Evolutionary conservation across 2,797 vertebrate species (phyloP), one percentile per base, ranked within the genome.

Genomic region (Chiropotes sagulatus): DNA sequence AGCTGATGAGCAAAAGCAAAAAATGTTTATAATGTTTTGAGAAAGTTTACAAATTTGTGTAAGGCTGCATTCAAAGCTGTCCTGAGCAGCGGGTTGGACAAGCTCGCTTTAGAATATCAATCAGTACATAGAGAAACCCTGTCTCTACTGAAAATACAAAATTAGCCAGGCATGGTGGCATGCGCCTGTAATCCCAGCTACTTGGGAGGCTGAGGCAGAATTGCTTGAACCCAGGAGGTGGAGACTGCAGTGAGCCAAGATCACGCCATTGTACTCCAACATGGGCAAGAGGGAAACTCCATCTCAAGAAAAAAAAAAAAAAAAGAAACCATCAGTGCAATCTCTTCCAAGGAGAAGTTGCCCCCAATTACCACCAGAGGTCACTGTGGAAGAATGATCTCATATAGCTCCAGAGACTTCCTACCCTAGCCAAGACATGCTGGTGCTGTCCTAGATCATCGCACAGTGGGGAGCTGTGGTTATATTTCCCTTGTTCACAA

Each of bases 361-460:
- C 58, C 57, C 9, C 15, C 7, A 8, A 1, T 58, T 19, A n/a
- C 93, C 97, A 94, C 80, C 78, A 84, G 94, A 92, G 57, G 52
- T 4, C 79, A 39, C 94, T 88, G 39, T 36, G 89, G 88, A 94
- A 30, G 46, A 78, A 79, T 3, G 3, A 10, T 24, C 46, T 17
- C 4, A 0, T 0, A 0, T 12, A 11, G 17, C 7, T 33, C 28
- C 15, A 28, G 67, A 7, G 19, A 67, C 3, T n/a, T 1, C 5
- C 39, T 33, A 28, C 0, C 4, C 7, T 0, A 36, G 48, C 28
- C 8, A 26, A 41, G 36, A 44, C 7, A 3, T 39, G 30, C 8
- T 2, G 17, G 1, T 9, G 14, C 28, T 44, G 57, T 36, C 50
- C 4, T 67, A 26, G 3, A 39, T 41, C 14, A 36, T 6, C 30